Percentiles rank a stretch among this genome's conserved stretches.
These are phyloP conservation scores for Platysternon megacephalum DNA, from an alignment of 2,113 vertebrate genomes.

Conservation along the genomic window DNA sequence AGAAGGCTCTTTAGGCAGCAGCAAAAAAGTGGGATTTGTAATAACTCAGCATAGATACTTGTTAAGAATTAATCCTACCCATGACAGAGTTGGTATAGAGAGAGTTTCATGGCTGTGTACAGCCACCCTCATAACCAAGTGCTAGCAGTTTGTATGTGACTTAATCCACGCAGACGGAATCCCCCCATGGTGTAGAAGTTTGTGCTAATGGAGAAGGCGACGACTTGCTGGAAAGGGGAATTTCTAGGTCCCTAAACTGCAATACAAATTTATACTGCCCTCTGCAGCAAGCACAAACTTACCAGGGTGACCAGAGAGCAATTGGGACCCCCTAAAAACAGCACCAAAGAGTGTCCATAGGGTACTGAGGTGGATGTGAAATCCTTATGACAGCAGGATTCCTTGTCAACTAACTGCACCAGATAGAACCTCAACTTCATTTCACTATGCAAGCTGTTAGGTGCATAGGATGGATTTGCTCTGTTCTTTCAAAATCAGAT, in stretches of 20 bases:
- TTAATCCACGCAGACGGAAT: not conserved
- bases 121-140: not conserved
- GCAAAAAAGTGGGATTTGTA: not conserved
- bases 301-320: accelerated
- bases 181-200: not conserved
- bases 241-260: not conserved
- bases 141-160: not conserved
- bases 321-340: not conserved
- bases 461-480: not conserved
- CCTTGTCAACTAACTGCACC: not conserved
- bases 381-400: not conserved
- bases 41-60: not conserved
- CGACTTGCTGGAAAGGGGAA: not conserved
- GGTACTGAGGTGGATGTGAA: not conserved
- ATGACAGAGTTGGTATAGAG: not conserved
- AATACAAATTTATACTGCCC: not conserved
- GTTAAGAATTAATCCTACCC: not conserved
- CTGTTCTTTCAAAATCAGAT: not conserved
- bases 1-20: not conserved
- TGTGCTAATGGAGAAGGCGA: not conserved
- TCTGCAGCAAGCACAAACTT: not conserved
- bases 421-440: not conserved
- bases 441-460: not conserved
- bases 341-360: not conserved
- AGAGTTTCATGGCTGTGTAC: not conserved